Evolutionary conservation across 2,888 invertebrate species (phyloP), one percentile per base, ranked within the genome.

Genomic region (Epinotia bilunana): DNA sequence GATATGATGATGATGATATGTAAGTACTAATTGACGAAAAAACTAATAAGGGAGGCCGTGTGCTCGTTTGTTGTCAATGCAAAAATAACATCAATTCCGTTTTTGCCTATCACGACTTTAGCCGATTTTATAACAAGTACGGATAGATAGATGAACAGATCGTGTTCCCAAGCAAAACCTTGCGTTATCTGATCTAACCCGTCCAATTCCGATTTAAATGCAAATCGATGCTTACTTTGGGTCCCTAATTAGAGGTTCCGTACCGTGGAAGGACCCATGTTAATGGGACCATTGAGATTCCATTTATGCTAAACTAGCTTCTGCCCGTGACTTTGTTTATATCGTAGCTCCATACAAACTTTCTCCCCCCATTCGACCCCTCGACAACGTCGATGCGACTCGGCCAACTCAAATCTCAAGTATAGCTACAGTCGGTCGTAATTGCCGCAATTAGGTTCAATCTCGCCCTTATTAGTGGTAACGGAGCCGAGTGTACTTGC

Each of bases 361-460:
- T 33, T 33, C 33, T 6, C 33, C 6, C 28, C 28, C 5, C 28
- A 28, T 28, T 28, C 3, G 2, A 28, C 28, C 28, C 28, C 5
- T 39, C 9, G 0, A 0, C 39, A 1, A 39, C 39, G 9, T 39
- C 9, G 39, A 39, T 39, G 9, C 39, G 7, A 9, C 9, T 9
- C 39, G 39, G 39, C 39, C 39, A 39, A 39, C 39, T 39, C 9
- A 9, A 39, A 39, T 7, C 61, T 33, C n/a, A 28, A 61, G 62
- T 67, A 28, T 53, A 20, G n/a, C 76, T 77, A 79, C 74, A 79
- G 73, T 79, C 61, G 58, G 80, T 76, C 80, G 79, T 80, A 80
- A 80, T 80, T 79, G 73, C 77, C 53, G 78, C 81, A 80, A 79
- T 80, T 81, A 79, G 77, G 77, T 73, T 72, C 77, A 77, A 80